Evolutionary conservation across 2,888 invertebrate species (phyloP).

Genomic region (Shargacucullia verbasci): DNA sequence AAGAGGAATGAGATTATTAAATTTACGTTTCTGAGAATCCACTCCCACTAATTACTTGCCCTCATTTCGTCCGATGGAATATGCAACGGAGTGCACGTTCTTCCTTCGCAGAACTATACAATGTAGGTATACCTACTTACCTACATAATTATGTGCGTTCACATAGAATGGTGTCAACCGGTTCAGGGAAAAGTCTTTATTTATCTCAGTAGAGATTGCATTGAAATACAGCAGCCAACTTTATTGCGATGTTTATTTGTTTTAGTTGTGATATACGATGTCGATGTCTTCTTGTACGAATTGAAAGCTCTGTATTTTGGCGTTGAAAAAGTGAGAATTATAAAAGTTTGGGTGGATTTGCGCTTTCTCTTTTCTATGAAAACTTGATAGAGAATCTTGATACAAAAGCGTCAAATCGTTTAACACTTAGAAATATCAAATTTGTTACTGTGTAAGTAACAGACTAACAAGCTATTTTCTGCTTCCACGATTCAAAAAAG

Average conservation of each 20-base stretch:
- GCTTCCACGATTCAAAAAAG: too few species aligned
- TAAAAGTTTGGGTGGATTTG: slow-evolving; percentile 1
- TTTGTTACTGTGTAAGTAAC: too few species aligned
- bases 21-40: slow-evolving; percentile 47
- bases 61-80: slow-evolving; percentile 63
- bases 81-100: slow-evolving; percentile 59
- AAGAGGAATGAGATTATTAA: slow-evolving; percentile 28
- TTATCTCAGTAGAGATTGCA: slow-evolving; percentile 31
- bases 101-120: slow-evolving; percentile 26
- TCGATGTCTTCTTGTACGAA: slow-evolving; percentile 15
- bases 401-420: too few species aligned
- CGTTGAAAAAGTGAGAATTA: slow-evolving; percentile 9
- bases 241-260: slow-evolving; percentile 29
- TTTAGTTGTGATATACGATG: slow-evolving; percentile 29
- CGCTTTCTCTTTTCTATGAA: background rate
- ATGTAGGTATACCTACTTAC: slow-evolving; percentile 20
- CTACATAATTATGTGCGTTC: slow-evolving; percentile 42
- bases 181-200: slow-evolving; percentile 33
- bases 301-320: slow-evolving; percentile 8
- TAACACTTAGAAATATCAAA: too few species aligned
- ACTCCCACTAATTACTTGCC: slow-evolving; percentile 61
- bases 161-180: slow-evolving; percentile 41
- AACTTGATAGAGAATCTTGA: background rate
- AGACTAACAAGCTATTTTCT: too few species aligned
- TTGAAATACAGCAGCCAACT: slow-evolving; percentile 21